Percentiles rank a stretch among this genome's conserved stretches.
phyloP scores from a whole-genome alignment of 2,888 invertebrate genomes.

The Bugula neritina region DNA sequence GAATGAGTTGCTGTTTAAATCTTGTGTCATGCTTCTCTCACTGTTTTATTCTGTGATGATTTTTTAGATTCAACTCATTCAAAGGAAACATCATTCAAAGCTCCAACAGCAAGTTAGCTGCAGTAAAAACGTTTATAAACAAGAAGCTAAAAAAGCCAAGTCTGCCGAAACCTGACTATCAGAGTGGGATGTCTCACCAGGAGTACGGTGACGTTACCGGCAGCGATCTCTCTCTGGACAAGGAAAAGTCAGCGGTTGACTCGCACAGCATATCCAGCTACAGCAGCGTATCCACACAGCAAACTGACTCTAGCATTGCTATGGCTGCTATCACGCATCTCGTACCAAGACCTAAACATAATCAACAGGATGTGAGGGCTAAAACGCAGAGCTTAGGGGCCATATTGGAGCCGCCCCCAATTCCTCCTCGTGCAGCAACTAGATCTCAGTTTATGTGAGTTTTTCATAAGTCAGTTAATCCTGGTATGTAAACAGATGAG shows the following conservation, averaged over 20 bases:
- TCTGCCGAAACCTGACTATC: neutral
- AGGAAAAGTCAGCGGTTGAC: neutral
- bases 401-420: neutral
- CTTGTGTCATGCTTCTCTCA: too few relatives aligned
- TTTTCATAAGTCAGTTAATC: neutral
- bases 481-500: neutral
- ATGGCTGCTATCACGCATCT: neutral
- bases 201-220: neutral
- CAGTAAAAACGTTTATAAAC: neutral
- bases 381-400: neutral
- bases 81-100: constrained; percentile 14
- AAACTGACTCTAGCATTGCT: neutral
- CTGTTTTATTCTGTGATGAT: too few relatives aligned
- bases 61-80: neutral
- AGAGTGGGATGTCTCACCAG: neutral
- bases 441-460: neutral
- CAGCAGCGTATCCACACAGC: neutral
- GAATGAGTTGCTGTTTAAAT: too few relatives aligned
- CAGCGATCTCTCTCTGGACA: neutral
- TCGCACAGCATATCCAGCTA: constrained; percentile 13
- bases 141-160: constrained; percentile 6
- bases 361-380: neutral
- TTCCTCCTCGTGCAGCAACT: constrained; percentile 5
- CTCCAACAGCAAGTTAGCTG: constrained; percentile 9
- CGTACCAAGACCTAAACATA: neutral